These are phyloP conservation scores for Propsilocerus akamusi DNA, from an alignment of 1,140 invertebrate species.

Conservation along the genomic window DNA sequence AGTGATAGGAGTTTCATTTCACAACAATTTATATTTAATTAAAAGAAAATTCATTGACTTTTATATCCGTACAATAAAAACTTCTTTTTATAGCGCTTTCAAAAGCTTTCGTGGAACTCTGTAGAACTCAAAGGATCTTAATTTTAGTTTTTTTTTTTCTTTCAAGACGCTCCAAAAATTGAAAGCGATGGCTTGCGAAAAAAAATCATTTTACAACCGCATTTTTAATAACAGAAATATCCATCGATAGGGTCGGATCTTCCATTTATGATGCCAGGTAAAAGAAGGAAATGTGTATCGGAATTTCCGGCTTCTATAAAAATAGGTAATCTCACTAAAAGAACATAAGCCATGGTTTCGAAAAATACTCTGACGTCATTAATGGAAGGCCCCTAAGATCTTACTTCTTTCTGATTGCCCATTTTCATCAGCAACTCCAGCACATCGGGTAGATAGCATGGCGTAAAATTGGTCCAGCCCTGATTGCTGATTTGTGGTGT, in stretches of 20 bases:
- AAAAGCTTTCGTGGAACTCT: neutral
- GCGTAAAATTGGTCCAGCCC: slow-evolving; percentile 77
- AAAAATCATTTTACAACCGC: too few species aligned
- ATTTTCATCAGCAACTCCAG: slow-evolving; percentile 41
- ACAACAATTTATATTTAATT: neutral
- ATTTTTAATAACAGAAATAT: neutral
- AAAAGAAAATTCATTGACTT: too few species aligned
- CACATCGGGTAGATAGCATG: slow-evolving; percentile 60
- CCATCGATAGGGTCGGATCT: too few species aligned
- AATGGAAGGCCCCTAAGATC: too few species aligned
- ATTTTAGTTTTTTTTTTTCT: too few species aligned
- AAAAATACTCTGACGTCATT: neutral
- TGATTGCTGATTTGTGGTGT: slow-evolving; percentile 21
- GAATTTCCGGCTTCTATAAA: neutral
- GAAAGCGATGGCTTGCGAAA: too few species aligned
- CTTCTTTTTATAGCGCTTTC: neutral
- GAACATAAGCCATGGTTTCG: neutral
- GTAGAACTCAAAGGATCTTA: too few species aligned
- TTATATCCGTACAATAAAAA: too few species aligned
- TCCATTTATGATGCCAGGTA: too few species aligned
- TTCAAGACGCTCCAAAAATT: too few species aligned
- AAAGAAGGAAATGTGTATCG: neutral
- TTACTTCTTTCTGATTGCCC: slow-evolving; percentile 25
- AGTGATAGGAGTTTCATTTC: neutral
- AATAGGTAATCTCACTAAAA: neutral